phyloP scores from a whole-genome alignment of 1,140 invertebrate species.

The Dendrolimus kikuchii region DNA sequence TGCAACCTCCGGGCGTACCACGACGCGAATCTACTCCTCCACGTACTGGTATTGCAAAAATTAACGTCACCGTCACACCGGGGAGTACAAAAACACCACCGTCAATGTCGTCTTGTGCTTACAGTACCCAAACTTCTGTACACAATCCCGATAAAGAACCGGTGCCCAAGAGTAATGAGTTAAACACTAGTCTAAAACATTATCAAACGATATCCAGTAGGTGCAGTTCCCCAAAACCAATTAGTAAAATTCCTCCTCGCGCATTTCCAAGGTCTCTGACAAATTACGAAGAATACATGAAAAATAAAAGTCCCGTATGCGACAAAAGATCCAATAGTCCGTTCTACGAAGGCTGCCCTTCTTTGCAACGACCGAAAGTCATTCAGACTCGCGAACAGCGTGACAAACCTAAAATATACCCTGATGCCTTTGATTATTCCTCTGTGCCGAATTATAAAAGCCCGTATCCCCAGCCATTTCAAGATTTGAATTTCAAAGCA shows the following conservation, averaged over 20 bases:
- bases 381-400: slow-evolving; percentile 15
- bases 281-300: slow-evolving; percentile 3
- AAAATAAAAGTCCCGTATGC: slow-evolving; percentile 12
- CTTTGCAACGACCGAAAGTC: slow-evolving; percentile 12
- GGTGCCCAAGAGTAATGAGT: background rate
- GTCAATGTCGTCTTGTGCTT: slow-evolving; percentile 7
- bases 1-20: background rate
- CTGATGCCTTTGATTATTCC: slow-evolving; percentile 19
- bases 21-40: background rate
- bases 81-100: slow-evolving; percentile 1
- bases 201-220: background rate
- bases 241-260: slow-evolving; percentile 1
- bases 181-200: background rate
- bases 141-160: background rate
- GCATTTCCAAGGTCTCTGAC: slow-evolving; percentile 2
- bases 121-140: slow-evolving; percentile 10
- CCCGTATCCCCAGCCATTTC: slow-evolving; percentile 9
- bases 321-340: slow-evolving; percentile 8
- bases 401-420: slow-evolving; percentile 12
- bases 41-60: slow-evolving; percentile 17
- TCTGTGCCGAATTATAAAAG: slow-evolving; percentile 21
- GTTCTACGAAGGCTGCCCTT: slow-evolving; percentile 7
- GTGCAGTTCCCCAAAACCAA: background rate
- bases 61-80: slow-evolving; percentile 2
- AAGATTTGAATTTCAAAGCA: slow-evolving; percentile 8